Percentiles rank a stretch among this genome's conserved stretches.
Conservation (phyloP, 2,888 invertebrate species). For the Polia nebulosa region DNA sequence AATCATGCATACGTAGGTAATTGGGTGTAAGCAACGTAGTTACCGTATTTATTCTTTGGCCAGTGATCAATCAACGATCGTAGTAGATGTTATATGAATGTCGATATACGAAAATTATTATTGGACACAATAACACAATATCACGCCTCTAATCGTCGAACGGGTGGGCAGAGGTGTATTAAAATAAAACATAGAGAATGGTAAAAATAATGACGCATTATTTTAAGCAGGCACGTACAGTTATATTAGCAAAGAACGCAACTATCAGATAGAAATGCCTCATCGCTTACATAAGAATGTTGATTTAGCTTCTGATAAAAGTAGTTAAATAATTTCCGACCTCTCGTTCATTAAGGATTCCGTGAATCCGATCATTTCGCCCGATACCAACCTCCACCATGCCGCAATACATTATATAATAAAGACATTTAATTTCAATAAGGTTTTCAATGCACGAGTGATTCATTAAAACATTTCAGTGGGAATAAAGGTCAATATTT, state of each 20-base stretch:
- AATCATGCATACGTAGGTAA: slow-evolving; percentile 10
- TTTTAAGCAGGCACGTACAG: not conserved
- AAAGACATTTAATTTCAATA: slow-evolving; percentile 53
- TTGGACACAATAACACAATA: no score
- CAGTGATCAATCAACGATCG: not conserved
- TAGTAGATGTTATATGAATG: not conserved
- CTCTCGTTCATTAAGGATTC: slow-evolving; percentile 72
- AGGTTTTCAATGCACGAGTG: slow-evolving; percentile 47
- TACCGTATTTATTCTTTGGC: not conserved
- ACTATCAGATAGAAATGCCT: slow-evolving; percentile 49
- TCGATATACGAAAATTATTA: not conserved
- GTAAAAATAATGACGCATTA: not conserved
- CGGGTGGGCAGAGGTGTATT: no score
- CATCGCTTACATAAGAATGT: slow-evolving; percentile 65
- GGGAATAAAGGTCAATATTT: slow-evolving; percentile 50
- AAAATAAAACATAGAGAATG: no score
- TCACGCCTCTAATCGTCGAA: no score
- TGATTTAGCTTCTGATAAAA: slow-evolving; percentile 68
- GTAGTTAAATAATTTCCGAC: slow-evolving; percentile 69
- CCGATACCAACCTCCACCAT: slow-evolving; percentile 47
- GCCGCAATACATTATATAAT: slow-evolving; percentile 59
- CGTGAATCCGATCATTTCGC: slow-evolving; percentile 67
- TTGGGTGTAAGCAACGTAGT: not conserved
- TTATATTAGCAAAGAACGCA: slow-evolving; percentile 24
- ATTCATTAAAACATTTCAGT: slow-evolving; percentile 53